Conservation (phyloP, 2,888 invertebrate species). For the Embidobia sp. region DNA sequence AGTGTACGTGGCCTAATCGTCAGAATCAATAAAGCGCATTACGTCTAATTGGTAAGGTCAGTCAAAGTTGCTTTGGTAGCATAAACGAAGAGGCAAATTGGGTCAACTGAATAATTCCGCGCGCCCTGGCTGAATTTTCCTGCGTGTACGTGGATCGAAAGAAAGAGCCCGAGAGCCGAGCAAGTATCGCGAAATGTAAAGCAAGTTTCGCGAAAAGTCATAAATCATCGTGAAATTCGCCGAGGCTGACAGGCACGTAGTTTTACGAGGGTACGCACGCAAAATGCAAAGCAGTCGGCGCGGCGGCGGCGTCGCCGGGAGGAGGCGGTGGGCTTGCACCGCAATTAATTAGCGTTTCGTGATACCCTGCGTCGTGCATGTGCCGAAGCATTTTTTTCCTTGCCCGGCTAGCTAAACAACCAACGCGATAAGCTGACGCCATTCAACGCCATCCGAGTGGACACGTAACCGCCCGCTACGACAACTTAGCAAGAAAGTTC, state of each 20-base stretch:
- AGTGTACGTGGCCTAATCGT: too few relatives aligned
- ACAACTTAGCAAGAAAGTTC: constrained; percentile 60
- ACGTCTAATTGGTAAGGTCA: constrained; percentile 38
- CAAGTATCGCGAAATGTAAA: constrained; percentile 75
- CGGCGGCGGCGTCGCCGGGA: constrained; percentile 39
- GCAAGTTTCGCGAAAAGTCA: constrained; percentile 74
- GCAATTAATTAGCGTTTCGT: constrained; percentile 80
- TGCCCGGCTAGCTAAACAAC: constrained; percentile 61
- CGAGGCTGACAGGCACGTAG: constrained; percentile 77
- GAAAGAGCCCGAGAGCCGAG: constrained; percentile 36
- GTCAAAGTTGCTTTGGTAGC: constrained; percentile 12
- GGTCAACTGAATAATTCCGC: constrained; percentile 37
- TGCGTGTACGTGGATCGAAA: constrained; percentile 23
- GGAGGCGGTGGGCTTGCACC: constrained; percentile 71
- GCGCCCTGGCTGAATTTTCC: constrained; percentile 16
- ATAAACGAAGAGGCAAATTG: constrained; percentile 36
- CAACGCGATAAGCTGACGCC: constrained; percentile 74
- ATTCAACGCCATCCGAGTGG: constrained; percentile 70
- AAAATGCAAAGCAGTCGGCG: constrained; percentile 76
- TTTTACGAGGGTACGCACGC: constrained; percentile 78
- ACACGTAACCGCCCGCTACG: constrained; percentile 62
- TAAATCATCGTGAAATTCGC: constrained; percentile 79
- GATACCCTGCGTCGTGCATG: constrained; percentile 76
- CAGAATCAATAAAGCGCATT: constrained; percentile 40
- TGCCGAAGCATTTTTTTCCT: constrained; percentile 72